phyloP scores from a whole-genome alignment of 1,140 invertebrate species.

The Pristionchus pacificus region DNA sequence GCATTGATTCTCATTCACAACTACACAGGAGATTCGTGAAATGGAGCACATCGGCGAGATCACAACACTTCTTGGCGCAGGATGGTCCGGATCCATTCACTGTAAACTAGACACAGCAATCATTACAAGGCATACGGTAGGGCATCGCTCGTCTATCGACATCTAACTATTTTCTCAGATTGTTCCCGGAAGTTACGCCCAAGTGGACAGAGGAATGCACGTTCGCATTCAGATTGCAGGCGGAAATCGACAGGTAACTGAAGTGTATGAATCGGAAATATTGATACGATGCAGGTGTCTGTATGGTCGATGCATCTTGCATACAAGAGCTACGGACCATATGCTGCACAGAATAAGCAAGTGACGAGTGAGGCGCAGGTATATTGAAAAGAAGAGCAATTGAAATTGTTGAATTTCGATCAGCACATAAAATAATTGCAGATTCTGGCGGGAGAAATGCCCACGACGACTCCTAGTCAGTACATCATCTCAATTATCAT shows the following conservation, averaged over 20 bases:
- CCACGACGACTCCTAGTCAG: too few relatives aligned
- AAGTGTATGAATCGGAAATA: neutral
- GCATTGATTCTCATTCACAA: too few relatives aligned
- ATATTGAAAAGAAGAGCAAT: too few relatives aligned
- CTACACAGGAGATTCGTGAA: conserved; percentile 29
- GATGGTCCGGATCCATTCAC: conserved; percentile 19
- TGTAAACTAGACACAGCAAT: conserved; percentile 30
- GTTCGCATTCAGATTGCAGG: neutral
- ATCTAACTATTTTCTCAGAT: conserved; percentile 16
- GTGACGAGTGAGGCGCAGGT: too few relatives aligned
- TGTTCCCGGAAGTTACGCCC: conserved; percentile 1
- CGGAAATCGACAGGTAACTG: neutral
- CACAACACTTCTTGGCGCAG: conserved; percentile 21
- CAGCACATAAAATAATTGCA: too few relatives aligned
- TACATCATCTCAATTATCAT: too few relatives aligned
- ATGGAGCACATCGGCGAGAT: conserved; percentile 11
- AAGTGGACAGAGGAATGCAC: conserved; percentile 9
- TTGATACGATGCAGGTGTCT: too few relatives aligned
- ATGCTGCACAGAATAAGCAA: conserved; percentile 38
- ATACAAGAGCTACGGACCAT: conserved; percentile 39
- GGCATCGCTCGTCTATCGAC: too few relatives aligned
- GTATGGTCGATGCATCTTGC: conserved; percentile 41
- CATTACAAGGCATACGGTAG: conserved; percentile 22
- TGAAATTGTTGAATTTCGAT: too few relatives aligned
- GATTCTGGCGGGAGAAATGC: conserved; percentile 35